phyloP scores from a whole-genome alignment of 2,888 invertebrate species.

The Ptychoptera contaminata region DNA sequence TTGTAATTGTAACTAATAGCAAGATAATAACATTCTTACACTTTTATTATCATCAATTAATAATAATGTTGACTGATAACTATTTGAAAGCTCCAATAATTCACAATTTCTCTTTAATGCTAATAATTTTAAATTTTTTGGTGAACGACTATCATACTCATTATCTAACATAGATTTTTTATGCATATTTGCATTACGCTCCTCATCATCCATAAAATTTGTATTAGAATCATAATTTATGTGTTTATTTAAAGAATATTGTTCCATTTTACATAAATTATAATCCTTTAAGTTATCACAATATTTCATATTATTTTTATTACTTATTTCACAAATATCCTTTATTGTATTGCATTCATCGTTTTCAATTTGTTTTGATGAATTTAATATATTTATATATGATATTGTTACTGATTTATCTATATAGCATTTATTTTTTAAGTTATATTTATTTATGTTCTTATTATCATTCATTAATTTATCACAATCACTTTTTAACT shows the following conservation, averaged over 20 bases:
- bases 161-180: conserved; percentile 30
- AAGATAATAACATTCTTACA: background rate
- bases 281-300: background rate
- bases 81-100: conserved; percentile 3
- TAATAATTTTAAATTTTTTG: conserved; percentile 35
- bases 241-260: background rate
- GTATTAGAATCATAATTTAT: too few species aligned
- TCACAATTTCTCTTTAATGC: conserved; percentile 31
- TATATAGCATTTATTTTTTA: background rate
- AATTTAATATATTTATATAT: conserved; percentile 1
- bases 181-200: conserved; percentile 18
- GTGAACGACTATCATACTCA: conserved; percentile 37
- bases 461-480: background rate
- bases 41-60: background rate
- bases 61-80: background rate
- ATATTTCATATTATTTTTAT: background rate
- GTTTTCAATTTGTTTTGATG: background rate
- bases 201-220: too few species aligned
- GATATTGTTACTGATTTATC: background rate
- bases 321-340: background rate
- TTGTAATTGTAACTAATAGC: background rate
- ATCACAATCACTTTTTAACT: conserved; percentile 3
- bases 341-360: background rate
- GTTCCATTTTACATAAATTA: background rate
- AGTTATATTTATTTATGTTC: background rate